Percentiles rank a stretch among this genome's conserved stretches.
Evolutionary conservation across 2,797 vertebrate species (phyloP).

Genomic region (Aeoliscus strigatus): DNA sequence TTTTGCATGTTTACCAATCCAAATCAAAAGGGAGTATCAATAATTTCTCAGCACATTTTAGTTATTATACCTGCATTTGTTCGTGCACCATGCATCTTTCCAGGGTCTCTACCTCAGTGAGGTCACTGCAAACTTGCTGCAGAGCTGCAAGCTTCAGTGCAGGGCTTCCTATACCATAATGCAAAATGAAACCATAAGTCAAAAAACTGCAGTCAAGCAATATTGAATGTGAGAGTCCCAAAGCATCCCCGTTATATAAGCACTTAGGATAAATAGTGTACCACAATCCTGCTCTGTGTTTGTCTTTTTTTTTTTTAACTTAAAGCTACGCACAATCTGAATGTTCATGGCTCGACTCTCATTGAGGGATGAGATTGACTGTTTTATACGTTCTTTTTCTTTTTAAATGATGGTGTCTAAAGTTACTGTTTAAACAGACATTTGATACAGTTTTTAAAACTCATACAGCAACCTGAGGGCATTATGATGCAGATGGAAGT

Average conservation of each 20-base stretch:
- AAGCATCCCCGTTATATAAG: constrained; percentile 72
- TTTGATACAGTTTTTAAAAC: constrained; percentile 21
- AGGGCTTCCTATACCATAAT: constrained; percentile 65
- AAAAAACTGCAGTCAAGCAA: constrained; percentile 64
- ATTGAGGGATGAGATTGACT: constrained; percentile 37
- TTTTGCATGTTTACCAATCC: constrained; percentile 60
- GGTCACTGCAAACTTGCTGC: constrained; percentile 76
- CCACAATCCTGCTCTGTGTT: constrained; percentile 47
- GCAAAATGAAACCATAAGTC: constrained; percentile 68
- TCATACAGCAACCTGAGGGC: constrained; percentile 40
- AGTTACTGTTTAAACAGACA: constrained; percentile 29
- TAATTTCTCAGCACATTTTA: constrained; percentile 46
- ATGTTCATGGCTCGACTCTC: constrained; percentile 46
- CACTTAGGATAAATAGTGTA: constrained; percentile 69
- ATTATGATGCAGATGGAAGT: constrained; percentile 43
- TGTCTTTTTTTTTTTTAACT: constrained; percentile 51
- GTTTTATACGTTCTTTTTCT: constrained; percentile 47
- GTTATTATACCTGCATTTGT: constrained; percentile 42
- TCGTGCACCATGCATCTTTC: constrained; percentile 67
- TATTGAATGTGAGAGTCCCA: constrained; percentile 70
- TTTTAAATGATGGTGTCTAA: constrained; percentile 35
- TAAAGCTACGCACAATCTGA: constrained; percentile 78
- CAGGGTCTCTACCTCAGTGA: constrained; percentile 80
- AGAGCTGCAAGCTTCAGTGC: constrained; percentile 71
- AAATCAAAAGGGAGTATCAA: constrained; percentile 58